Evolutionary conservation across 1,140 invertebrate genomes (phyloP).

Genomic region (Daktulosphaira vitifoliae): DNA sequence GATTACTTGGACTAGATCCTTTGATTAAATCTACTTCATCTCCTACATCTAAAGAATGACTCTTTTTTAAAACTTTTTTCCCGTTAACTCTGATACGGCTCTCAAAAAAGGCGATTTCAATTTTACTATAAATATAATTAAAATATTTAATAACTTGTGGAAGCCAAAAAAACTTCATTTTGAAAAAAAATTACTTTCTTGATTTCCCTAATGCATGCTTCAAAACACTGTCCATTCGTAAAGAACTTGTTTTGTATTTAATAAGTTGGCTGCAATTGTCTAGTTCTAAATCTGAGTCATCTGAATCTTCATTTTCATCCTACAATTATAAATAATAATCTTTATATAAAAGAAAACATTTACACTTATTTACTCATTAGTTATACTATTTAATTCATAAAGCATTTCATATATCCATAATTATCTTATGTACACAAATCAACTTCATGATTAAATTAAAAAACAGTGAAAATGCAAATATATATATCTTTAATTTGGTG

Average conservation of each 20-base stretch:
- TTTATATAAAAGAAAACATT: no score
- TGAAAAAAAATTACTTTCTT: conserved; percentile 47
- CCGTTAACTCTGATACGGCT: conserved; percentile 59
- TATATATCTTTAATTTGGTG: no score
- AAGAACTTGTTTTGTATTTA: conserved; percentile 50
- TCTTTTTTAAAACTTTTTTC: conserved; percentile 56
- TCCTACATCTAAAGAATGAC: conserved; percentile 47
- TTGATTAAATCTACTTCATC: conserved; percentile 60
- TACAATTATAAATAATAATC: no score
- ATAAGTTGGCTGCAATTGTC: conserved; percentile 39
- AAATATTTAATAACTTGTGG: conserved; percentile 10
- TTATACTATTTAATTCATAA: no score
- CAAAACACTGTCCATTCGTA: conserved; percentile 55
- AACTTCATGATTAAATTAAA: no score
- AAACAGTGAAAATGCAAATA: no score
- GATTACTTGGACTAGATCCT: conserved; percentile 50
- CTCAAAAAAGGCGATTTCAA: conserved; percentile 57
- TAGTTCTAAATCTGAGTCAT: conserved; percentile 1
- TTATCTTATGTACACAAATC: no score
- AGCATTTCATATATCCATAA: no score
- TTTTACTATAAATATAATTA: conserved; percentile 47
- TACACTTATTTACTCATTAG: no score
- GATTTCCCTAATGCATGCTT: conserved; percentile 57
- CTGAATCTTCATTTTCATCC: neutral
- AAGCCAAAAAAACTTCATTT: no score